Evolutionary conservation across 2,797 vertebrate genomes (phyloP), one percentile per base, ranked within the genome.

Genomic region (Agapornis canus): DNA sequence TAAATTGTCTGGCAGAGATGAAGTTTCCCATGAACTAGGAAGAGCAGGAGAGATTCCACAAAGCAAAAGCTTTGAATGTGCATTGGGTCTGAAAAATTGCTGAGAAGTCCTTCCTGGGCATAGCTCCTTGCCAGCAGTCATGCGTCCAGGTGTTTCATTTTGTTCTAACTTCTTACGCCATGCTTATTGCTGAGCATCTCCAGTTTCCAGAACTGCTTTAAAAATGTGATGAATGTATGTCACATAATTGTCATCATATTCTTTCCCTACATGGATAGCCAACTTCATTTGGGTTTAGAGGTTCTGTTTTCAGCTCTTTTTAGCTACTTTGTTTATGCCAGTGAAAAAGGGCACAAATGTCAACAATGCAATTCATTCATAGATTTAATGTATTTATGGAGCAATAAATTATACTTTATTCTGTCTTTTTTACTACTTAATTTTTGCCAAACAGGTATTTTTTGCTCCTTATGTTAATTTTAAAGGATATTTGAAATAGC

Each of bases 1-100:
- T 70, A 40, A 49, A 48, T 84, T 90, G 31, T 81, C 82, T 94
- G 87, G 72, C 77, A 83, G 92, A 91, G 63, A 80, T 66, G 9
- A 82, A 84, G 56, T 88, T 94, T 93, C 91, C 73, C 87, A 61
- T 91, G 79, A 92, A 63, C 27, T 81, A 61, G 57, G 42, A 90
- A 91, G 27, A 83, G 22, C n/a, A 40, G 57, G 47, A 90, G 78
- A 92, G 71, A 83, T 90, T 71, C 37, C 56, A 76, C 40, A 26
- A 83, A 86, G 31, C 13, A 48, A 42, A 54, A 64, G 59, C 43
- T 87, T 60, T 89, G 64, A 71, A 29, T 68, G 27, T 60, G 17
- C 31, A 5, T 72, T 86, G 29, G 25, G 32, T 76, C 49, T 92
- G 54, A 89, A 86, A 81, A 91, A 78, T 29, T 66, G 31, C 35